Percentiles rank a stretch among this genome's conserved stretches.
Conservation (phyloP, 1,140 invertebrate species). For the Macrobrachium rosenbergii region DNA sequence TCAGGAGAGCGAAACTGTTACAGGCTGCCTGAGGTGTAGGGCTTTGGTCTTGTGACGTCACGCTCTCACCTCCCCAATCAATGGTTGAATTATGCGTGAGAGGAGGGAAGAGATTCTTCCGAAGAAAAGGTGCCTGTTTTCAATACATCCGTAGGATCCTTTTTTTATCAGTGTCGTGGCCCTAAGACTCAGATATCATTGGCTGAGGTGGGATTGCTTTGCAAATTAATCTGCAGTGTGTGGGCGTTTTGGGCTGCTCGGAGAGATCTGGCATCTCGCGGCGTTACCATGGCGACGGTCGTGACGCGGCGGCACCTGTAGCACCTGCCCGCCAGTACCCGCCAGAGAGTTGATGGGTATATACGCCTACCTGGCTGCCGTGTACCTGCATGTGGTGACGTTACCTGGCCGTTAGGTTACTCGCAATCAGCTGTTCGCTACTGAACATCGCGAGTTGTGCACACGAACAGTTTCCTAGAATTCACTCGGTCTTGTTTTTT, state of each 20-base stretch:
- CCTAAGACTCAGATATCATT: not conserved
- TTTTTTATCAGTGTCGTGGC: not conserved
- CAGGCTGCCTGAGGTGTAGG: constrained; percentile 8
- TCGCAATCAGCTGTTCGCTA: not conserved
- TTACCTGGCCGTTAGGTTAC: constrained; percentile 1
- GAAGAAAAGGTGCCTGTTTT: not conserved
- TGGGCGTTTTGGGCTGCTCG: not conserved
- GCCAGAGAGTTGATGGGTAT: constrained; percentile 2
- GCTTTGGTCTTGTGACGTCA: constrained; percentile 12
- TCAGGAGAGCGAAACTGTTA: not conserved
- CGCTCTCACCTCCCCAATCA: not conserved
- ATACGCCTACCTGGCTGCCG: constrained; percentile 19
- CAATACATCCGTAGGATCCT: not conserved
- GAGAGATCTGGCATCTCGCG: not conserved
- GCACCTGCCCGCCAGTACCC: constrained; percentile 45
- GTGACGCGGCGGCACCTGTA: constrained; percentile 45
- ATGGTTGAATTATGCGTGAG: constrained; percentile 14
- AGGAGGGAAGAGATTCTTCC: not conserved
- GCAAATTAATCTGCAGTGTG: not conserved
- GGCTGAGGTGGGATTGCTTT: not conserved
- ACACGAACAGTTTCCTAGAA: no score
- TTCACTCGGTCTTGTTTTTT: no score
- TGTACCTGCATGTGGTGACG: constrained; percentile 29
- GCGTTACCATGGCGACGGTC: constrained; percentile 36
- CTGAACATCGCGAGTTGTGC: no score